These are phyloP conservation scores for Acrocyrtus sp. DNA, from an alignment of 2,888 invertebrate species.

Conservation along the genomic window DNA sequence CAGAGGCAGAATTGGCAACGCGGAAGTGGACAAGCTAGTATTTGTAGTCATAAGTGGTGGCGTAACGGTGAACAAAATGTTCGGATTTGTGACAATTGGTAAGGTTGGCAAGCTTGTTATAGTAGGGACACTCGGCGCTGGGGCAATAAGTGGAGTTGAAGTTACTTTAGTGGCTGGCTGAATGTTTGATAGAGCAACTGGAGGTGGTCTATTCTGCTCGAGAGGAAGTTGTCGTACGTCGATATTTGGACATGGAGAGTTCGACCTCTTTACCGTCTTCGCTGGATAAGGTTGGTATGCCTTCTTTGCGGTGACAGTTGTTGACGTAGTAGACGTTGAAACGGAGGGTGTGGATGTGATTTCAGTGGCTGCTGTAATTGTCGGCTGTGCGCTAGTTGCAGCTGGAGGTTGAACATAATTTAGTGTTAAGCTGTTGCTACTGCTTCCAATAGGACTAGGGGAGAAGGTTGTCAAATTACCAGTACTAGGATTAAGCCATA, in stretches of 20 bases:
- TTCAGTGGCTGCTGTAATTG: conserved; percentile 65
- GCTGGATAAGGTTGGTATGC: conserved; percentile 47
- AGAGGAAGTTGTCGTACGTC: conserved; percentile 71
- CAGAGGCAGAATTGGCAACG: conserved; percentile 44
- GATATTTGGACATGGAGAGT: conserved; percentile 72
- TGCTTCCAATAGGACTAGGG: conserved; percentile 16
- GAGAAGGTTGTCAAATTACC: conserved; percentile 30
- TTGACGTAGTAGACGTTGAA: conserved; percentile 58
- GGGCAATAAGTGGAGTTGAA: conserved; percentile 3
- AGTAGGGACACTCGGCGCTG: no score
- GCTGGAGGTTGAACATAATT: conserved; percentile 47
- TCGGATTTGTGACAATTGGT: conserved; percentile 32
- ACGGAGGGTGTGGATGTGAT: conserved; percentile 64
- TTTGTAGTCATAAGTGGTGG: conserved; percentile 24
- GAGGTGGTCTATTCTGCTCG: conserved; percentile 67
- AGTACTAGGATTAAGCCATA: conserved; percentile 36
- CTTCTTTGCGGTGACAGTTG: conserved; percentile 61
- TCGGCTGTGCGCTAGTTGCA: conserved; percentile 41
- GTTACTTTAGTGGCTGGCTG: neutral
- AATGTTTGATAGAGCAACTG: conserved; percentile 12
- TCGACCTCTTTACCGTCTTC: conserved; percentile 57
- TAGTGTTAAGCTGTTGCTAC: conserved; percentile 39
- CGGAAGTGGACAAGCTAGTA: conserved; percentile 28
- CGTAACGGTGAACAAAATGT: conserved; percentile 45
- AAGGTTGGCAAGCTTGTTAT: conserved; percentile 30